These are phyloP conservation scores for Drosophila borborema DNA, from an alignment of 2,888 invertebrate genomes.

Conservation along the genomic window DNA sequence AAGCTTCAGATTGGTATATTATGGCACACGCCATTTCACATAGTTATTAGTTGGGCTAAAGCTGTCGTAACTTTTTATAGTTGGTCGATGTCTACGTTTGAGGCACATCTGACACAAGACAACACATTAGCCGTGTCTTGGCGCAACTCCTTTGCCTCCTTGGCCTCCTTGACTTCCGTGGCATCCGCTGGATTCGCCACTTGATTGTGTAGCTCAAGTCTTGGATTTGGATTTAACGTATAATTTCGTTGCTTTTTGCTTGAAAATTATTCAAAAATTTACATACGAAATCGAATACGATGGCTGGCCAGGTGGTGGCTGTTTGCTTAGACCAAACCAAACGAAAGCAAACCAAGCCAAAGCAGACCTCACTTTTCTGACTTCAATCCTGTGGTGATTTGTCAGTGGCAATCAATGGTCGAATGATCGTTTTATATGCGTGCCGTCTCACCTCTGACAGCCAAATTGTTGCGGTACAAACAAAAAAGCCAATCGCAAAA, in stretches of 20 bases:
- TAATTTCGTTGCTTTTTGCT: slow-evolving; percentile 41
- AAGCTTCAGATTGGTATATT: not conserved
- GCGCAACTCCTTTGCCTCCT: slow-evolving; percentile 8
- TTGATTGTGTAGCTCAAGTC: slow-evolving; percentile 16
- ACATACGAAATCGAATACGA: slow-evolving; percentile 60
- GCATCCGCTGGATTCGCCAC: slow-evolving; percentile 7
- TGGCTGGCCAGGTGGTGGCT: slow-evolving; percentile 37
- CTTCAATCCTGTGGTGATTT: slow-evolving; percentile 48
- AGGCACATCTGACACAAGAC: slow-evolving; percentile 75
- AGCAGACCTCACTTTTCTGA: not conserved
- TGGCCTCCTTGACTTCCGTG: no score
- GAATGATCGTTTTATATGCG: slow-evolving; percentile 51
- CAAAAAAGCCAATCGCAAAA: not conserved
- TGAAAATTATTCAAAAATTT: slow-evolving; percentile 68
- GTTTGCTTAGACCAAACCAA: slow-evolving; percentile 29
- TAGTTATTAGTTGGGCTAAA: not conserved
- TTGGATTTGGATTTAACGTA: slow-evolving; percentile 27
- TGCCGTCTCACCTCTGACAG: slow-evolving; percentile 58
- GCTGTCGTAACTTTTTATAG: slow-evolving; percentile 30
- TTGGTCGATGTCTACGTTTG: slow-evolving; percentile 56
- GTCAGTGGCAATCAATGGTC: slow-evolving; percentile 46
- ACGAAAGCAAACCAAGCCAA: no score
- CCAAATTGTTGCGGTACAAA: slow-evolving; percentile 53
- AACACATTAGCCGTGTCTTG: slow-evolving; percentile 58
- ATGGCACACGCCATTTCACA: slow-evolving; percentile 36